Evolutionary conservation across 2,888 invertebrate species (phyloP).

Genomic region (Caenorhabditis parvicauda): DNA sequence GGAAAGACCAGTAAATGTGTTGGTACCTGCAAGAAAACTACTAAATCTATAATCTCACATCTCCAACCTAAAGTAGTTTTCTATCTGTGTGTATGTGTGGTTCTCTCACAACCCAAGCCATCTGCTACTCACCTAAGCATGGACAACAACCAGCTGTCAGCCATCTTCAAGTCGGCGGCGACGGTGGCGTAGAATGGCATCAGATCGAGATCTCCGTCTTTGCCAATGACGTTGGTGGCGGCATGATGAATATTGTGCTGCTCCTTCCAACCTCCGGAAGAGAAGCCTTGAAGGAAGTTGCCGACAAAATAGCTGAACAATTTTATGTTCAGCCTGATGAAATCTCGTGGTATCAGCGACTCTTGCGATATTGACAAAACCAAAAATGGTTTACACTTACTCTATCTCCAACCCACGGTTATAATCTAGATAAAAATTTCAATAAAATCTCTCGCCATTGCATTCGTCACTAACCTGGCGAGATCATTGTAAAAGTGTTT

Average conservation of each 20-base stretch:
- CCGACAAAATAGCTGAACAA: slow-evolving; percentile 54
- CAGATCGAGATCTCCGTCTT: slow-evolving; percentile 60
- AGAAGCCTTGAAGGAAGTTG: slow-evolving; percentile 60
- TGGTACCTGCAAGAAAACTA: no score
- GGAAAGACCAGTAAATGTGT: slow-evolving; percentile 58
- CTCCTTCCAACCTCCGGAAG: slow-evolving; percentile 60
- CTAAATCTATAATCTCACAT: no score
- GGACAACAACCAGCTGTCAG: slow-evolving; percentile 44
- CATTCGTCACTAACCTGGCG: slow-evolving; percentile 14
- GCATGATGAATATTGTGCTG: slow-evolving; percentile 61
- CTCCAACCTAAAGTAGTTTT: no score
- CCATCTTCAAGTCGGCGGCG: slow-evolving; percentile 49
- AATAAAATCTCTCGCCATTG: not conserved
- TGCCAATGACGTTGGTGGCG: slow-evolving; percentile 57
- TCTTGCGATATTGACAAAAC: no score
- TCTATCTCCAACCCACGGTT: no score
- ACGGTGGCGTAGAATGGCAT: slow-evolving; percentile 61
- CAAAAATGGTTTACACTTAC: no score
- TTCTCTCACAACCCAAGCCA: no score
- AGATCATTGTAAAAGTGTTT: slow-evolving; percentile 43
- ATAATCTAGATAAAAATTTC: no score
- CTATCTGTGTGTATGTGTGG: no score
- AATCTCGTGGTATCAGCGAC: no score
- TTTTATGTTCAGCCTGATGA: no score
- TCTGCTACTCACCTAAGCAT: no score